Evolutionary conservation across 2,113 vertebrate genomes (phyloP), one percentile per base, ranked within the genome.

Genomic region (Aplodontia rufa): DNA sequence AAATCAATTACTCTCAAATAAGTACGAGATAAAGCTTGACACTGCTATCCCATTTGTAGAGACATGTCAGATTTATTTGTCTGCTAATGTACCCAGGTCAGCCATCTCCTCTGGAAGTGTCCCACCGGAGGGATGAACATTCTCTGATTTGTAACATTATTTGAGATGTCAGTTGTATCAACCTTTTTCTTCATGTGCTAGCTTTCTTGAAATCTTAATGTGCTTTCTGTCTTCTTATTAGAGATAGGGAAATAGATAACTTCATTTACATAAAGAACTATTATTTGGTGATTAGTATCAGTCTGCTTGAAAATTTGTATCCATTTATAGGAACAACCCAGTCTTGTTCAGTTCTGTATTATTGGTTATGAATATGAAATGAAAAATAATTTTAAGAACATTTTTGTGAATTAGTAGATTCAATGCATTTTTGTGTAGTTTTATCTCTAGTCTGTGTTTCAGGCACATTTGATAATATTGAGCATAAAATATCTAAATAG

Each of bases 231-330:
- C n/a, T 17, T 91, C 69, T 78, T 90, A 0, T 93, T 92, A 87
- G 51, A 69, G 4, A 85, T 35, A 90, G 6, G 0, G 7, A n/a
- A 86, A 13, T 19, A 87, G 80, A 62, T 93, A 68, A 47, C 85
- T 80, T 90, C 58, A 69, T 82, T 83, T 87, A 72, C 30, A 4
- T 76, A 94, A 94, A 96, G 5, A 94, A 84, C 12, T 95, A 68
- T 84, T 96, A 30, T 84, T 97, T 95, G 74, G 28, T 90, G 32
- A 94, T 95, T 95, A 92, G 64, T 96, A 85, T 75, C 76, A 75
- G 40, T 95, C 42, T 92, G 51, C 17, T 93, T 94, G 62, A 95
- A 97, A 82, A 3, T 14, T 32, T 49, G 64, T 19, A 89, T 95
- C 16, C 64, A 91, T 55, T 64, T 62, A 71, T 26, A 97, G 51